Evolutionary conservation across 2,113 vertebrate species (phyloP), one percentile per base, ranked within the genome.

Genomic region (Mormyrus lacerda): DNA sequence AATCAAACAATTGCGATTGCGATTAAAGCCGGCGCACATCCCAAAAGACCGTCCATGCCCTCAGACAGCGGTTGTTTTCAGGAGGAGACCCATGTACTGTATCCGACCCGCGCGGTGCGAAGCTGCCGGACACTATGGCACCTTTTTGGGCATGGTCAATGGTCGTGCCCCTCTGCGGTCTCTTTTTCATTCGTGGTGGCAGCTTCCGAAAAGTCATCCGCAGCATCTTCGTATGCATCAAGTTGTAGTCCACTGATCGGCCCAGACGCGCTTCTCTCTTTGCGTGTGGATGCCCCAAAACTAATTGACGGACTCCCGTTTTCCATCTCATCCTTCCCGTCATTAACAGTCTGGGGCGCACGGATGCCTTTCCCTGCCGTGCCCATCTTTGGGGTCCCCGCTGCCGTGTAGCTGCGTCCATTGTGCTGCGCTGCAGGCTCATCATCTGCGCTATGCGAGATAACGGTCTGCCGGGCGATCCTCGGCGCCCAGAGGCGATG

Each of bases 61-160:
- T 92, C 90, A 83, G 88, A 88, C 88, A 76, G 42, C 21, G 90
- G 87, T 89, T 89, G 15, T 65, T 87, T 61, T n/a, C 50, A 55
- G 84, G 47, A 88, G 90, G 90, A 90, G 89, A 93, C 90, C 89
- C 85, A 90, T 89, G 44, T 85, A 13, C 44, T 91, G 89, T 89
- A 93, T 94, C 94, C 94, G 93, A 94, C 94, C 94, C 89, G 92
- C 93, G 92, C 93, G 92, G 55, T 61, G 94, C 90, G 73, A 91
- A 91, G 89, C 92, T 92, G 91, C 90, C 53, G 88, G 85, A 90
- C 90, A 44, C 85, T 31, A 55, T 15, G 42, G 31, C 7, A n/a
- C 85, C 61, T 90, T 47, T 10, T 83, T 85, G 61, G 61, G 61
- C 9, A 91, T 87, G 65, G 89, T 93, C 93, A 93, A 83, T 90